Evolutionary conservation across 2,113 vertebrate species (phyloP), one percentile per base, ranked within the genome.

Genomic region (Calypte anna): DNA sequence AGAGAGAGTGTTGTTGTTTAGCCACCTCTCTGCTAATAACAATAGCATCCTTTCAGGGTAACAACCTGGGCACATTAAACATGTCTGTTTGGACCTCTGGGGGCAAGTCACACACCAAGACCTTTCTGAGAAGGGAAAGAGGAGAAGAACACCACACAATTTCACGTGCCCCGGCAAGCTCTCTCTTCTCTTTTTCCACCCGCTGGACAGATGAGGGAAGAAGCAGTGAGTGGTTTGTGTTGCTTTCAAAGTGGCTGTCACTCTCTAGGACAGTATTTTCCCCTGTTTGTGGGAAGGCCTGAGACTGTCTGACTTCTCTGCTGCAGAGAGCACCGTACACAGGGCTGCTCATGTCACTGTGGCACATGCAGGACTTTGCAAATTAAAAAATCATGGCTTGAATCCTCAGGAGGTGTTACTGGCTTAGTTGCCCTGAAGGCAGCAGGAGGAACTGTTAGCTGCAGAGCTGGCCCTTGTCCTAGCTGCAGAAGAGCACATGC

Each of bases 291-390:
- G 62, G 23, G 24, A 58, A 53, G 58, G 8, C 10, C 33, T 11
- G 40, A 19, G 46, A 3, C 62, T 27, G n/a, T 19, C 23, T 27
- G 46, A 61, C 16, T 28, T 51, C 72, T 31, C 50, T 30, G 30
- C n/a, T 40, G 16, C 31, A 27, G 58, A 44, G 38, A 67, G 4
- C 12, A 7, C 61, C 36, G 21, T 27, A 7, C 59, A 50, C 54
- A 20, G n/a, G 0, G 8, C 61, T 54, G 58, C 51, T n/a, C 46
- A 7, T 1, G 0, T 14, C 50, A 1, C 0, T 13, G 40, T 30
- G 30, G 64, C 24, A 36, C 43, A 16, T 3, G 20, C 62, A 62
- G 76, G 68, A 21, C 75, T 84, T 48, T 16, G 53, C 61, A 40
- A 72, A 59, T n/a, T 3, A 46, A 53, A 54, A 75, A 22, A 16